These are phyloP conservation scores for Pelobates fuscus DNA, from an alignment of 2,113 vertebrate genomes.

Conservation along the genomic window DNA sequence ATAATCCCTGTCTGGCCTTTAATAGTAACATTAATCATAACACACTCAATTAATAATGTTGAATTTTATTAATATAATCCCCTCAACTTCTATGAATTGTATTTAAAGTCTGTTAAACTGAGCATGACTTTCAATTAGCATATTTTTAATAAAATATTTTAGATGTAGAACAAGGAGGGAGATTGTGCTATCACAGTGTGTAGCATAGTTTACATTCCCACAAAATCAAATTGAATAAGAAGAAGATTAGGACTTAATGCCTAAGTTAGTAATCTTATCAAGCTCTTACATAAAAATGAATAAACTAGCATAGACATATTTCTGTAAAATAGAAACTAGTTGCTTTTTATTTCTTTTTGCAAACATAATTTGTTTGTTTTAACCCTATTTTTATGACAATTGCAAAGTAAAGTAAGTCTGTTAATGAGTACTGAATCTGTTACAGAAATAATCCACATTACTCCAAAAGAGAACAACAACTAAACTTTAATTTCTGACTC, in stretches of 20 bases:
- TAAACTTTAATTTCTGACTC: no score
- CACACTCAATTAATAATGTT: conserved; percentile 51
- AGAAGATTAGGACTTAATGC: conserved; percentile 46
- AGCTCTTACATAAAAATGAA: conserved; percentile 30
- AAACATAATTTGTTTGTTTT: no score
- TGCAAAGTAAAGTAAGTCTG: no score
- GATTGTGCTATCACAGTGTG: conserved; percentile 10
- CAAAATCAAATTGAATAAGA: conserved; percentile 40
- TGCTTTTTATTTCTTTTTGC: background rate
- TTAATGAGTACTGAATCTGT: no score
- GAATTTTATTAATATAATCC: conserved; percentile 50
- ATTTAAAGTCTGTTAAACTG: conserved; percentile 49
- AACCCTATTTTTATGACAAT: no score
- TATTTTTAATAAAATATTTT: conserved; percentile 47
- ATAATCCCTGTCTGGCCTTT: conserved; percentile 50
- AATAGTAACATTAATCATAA: conserved; percentile 51
- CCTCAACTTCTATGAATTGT: conserved; percentile 33
- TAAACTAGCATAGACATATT: conserved; percentile 13
- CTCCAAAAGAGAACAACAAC: no score
- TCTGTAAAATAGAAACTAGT: background rate
- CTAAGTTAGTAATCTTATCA: conserved; percentile 39
- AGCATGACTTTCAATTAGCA: conserved; percentile 50
- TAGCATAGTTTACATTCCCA: conserved; percentile 35
- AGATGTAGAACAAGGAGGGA: conserved; percentile 35
- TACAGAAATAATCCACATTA: no score